These are phyloP conservation scores for Acromyrmex charruanus DNA, from an alignment of 1,140 invertebrate species.

Conservation along the genomic window DNA sequence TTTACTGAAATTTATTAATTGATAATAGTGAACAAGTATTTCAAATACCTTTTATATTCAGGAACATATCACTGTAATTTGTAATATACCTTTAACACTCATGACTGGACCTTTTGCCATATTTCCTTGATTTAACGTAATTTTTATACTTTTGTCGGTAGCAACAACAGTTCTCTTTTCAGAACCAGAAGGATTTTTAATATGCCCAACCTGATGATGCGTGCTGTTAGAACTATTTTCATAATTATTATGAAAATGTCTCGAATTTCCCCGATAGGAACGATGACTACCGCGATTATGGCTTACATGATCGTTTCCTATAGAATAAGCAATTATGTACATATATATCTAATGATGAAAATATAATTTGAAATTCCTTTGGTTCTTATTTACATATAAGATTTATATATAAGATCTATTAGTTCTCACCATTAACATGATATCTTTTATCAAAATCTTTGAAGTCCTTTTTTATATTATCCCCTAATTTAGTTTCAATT, in stretches of 20 bases:
- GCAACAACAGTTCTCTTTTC: constrained; percentile 78
- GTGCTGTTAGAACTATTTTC: constrained; percentile 71
- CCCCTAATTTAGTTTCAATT: constrained; percentile 66
- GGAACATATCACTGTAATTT: background rate
- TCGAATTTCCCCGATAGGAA: constrained; percentile 73
- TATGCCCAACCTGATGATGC: constrained; percentile 65
- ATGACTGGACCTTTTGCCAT: constrained; percentile 78
- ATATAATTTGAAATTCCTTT: background rate
- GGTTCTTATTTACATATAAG: constrained; percentile 6
- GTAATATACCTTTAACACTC: constrained; percentile 82
- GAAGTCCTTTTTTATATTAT: constrained; percentile 74
- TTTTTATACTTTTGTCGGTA: constrained; percentile 80
- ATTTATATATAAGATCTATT: no score
- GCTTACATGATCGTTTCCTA: constrained; percentile 76
- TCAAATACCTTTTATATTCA: background rate
- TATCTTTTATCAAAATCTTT: constrained; percentile 80
- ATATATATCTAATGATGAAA: background rate
- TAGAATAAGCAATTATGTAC: constrained; percentile 30
- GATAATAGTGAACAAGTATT: background rate
- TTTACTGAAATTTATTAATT: constrained; percentile 79
- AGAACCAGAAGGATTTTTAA: constrained; percentile 39
- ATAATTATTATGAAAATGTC: constrained; percentile 74
- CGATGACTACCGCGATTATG: constrained; percentile 71
- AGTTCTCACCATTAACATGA: constrained; percentile 66
- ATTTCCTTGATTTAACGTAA: constrained; percentile 77